Conservation (phyloP, 1,140 invertebrate species). For the Drosophila truncata region DNA sequence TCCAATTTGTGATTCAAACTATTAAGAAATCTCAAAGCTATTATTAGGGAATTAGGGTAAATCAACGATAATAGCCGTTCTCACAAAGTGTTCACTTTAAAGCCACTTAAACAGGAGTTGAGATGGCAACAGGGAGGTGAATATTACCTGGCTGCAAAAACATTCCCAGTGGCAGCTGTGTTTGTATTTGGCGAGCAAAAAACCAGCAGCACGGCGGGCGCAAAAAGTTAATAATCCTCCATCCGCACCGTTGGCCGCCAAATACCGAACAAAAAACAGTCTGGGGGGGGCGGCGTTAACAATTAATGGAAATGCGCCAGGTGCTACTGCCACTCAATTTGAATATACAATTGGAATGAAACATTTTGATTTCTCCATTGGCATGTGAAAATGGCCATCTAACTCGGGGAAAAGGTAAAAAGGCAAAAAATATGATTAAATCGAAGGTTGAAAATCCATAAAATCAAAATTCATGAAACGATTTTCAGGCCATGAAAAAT, state of each 20-base stretch:
- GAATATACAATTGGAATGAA: conserved; percentile 29
- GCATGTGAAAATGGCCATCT: conserved; percentile 8
- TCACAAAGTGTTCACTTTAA: neutral
- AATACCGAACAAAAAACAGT: conserved; percentile 5
- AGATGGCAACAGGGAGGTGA: neutral
- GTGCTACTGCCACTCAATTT: conserved; percentile 29
- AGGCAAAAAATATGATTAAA: neutral
- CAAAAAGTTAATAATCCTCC: conserved; percentile 40
- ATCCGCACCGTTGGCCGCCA: conserved; percentile 23
- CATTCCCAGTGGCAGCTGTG: conserved; percentile 16
- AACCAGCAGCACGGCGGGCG: conserved; percentile 1
- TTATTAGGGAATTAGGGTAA: neutral
- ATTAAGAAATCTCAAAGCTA: conserved; percentile 8
- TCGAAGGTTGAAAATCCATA: neutral
- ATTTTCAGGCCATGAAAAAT: neutral
- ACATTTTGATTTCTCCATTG: conserved; percentile 37
- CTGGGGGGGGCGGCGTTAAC: conserved; percentile 8
- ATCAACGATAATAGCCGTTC: neutral
- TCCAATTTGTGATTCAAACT: conserved; percentile 8
- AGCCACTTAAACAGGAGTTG: neutral
- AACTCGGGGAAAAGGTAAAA: neutral
- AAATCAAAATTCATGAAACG: neutral
- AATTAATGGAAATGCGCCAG: conserved; percentile 36
- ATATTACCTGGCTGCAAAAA: conserved; percentile 16
- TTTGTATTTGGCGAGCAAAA: conserved; percentile 25